These are phyloP conservation scores for Camponotus fellah DNA, from an alignment of 2,888 invertebrate genomes.

Conservation along the genomic window DNA sequence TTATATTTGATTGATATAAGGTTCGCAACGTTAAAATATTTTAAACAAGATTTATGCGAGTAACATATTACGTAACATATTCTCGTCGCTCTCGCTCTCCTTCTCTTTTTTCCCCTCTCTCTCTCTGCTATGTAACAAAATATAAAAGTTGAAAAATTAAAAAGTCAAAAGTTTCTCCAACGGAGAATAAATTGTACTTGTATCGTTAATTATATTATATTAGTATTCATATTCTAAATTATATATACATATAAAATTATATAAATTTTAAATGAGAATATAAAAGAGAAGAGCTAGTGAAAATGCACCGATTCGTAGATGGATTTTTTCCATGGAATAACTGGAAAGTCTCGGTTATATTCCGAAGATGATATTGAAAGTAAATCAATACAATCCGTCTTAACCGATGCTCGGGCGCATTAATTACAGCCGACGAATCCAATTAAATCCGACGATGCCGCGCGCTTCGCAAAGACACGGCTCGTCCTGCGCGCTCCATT, in stretches of 20 bases:
- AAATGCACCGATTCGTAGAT: not conserved
- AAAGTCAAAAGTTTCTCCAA: too few species aligned
- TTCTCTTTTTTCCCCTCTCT: too few species aligned
- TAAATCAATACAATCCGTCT: slow-evolving; percentile 47
- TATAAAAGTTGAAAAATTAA: too few species aligned
- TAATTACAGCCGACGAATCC: slow-evolving; percentile 79
- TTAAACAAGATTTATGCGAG: not conserved
- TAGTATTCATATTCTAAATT: too few species aligned
- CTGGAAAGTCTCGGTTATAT: not conserved
- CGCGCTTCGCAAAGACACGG: slow-evolving; percentile 61
- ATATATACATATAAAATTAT: not conserved
- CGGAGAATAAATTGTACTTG: too few species aligned
- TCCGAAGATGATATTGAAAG: slow-evolving; percentile 28
- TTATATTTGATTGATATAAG: not conserved
- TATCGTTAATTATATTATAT: not conserved
- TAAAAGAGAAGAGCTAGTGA: not conserved
- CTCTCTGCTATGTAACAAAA: too few species aligned
- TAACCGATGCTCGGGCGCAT: slow-evolving; percentile 58
- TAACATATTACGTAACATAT: too few species aligned
- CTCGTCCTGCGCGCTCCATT: slow-evolving; percentile 62
- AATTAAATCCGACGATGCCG: slow-evolving; percentile 78
- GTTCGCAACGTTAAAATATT: not conserved
- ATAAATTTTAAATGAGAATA: not conserved
- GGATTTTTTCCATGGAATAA: not conserved
- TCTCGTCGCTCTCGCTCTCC: too few species aligned